Conservation (phyloP, 2,888 invertebrate species). For the Amphimallon solstitiale region DNA sequence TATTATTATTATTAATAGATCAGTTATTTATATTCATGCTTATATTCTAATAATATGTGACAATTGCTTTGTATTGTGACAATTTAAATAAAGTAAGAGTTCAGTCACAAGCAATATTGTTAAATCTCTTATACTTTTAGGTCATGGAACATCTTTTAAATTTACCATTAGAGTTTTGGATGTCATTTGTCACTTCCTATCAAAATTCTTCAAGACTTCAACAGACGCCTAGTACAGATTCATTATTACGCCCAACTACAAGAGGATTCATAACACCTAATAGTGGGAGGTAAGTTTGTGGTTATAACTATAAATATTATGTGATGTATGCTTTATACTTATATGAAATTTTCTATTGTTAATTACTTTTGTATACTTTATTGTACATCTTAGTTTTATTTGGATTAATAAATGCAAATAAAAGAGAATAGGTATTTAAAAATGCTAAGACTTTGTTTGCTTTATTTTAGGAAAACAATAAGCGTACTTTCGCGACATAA, state of each 20-base stretch:
- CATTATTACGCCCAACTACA: conserved; percentile 51
- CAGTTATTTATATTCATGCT: too few relatives aligned
- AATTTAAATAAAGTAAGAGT: too few relatives aligned
- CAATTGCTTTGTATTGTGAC: too few relatives aligned
- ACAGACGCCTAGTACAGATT: conserved; percentile 62
- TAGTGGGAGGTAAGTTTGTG: conserved; percentile 7
- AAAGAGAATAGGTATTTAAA: too few relatives aligned
- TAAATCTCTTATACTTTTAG: conserved; percentile 47
- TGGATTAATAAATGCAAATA: not conserved
- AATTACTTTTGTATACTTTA: not conserved
- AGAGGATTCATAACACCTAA: conserved; percentile 47
- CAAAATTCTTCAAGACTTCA: conserved; percentile 51
- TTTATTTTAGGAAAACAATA: too few relatives aligned
- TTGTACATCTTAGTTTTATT: not conserved
- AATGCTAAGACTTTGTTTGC: too few relatives aligned
- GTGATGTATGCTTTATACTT: not conserved
- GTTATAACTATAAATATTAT: too few relatives aligned
- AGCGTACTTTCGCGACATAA: too few relatives aligned
- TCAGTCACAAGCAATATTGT: too few relatives aligned
- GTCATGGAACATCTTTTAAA: conserved; percentile 72
- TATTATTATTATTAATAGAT: too few relatives aligned
- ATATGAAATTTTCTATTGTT: not conserved
- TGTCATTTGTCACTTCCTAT: conserved; percentile 71
- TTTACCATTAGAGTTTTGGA: conserved; percentile 81
- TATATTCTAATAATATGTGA: too few relatives aligned